A percentile compares a stretch with the other conserved stretches of the same genome.
Conservation (phyloP, 2,113 vertebrate genomes). For the Vulpes lagopus region DNA sequence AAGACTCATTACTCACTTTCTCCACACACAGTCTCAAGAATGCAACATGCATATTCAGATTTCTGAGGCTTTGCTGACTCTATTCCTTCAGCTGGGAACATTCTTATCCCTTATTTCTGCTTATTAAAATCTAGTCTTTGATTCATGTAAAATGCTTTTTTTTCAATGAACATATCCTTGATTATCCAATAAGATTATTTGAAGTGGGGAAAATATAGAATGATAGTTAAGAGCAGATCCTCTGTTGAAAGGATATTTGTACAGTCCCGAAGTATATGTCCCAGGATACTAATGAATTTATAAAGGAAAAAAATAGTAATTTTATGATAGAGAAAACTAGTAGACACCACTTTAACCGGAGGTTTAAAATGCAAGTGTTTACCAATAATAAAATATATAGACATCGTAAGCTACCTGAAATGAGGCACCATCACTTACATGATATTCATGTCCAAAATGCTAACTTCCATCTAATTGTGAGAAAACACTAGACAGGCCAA, state of each 20-base stretch:
- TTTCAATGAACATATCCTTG: background rate
- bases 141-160: background rate
- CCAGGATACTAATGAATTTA: background rate
- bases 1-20: background rate
- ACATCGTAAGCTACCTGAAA: background rate
- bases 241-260: background rate
- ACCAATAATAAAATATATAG: background rate
- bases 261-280: background rate
- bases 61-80: background rate
- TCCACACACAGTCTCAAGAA: background rate
- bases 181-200: background rate
- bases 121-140: background rate
- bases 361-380: background rate
- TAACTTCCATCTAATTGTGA: background rate
- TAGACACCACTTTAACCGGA: background rate
- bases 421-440: background rate
- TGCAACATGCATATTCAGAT: background rate
- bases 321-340: background rate
- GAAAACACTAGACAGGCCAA: background rate
- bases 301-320: constrained; percentile 4
- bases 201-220: background rate
- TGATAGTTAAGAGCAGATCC: background rate
- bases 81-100: background rate
- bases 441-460: background rate
- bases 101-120: background rate